Base-by-base conservation (phyloP, 2,113 vertebrate species). In the Python bivittatus region DNA sequence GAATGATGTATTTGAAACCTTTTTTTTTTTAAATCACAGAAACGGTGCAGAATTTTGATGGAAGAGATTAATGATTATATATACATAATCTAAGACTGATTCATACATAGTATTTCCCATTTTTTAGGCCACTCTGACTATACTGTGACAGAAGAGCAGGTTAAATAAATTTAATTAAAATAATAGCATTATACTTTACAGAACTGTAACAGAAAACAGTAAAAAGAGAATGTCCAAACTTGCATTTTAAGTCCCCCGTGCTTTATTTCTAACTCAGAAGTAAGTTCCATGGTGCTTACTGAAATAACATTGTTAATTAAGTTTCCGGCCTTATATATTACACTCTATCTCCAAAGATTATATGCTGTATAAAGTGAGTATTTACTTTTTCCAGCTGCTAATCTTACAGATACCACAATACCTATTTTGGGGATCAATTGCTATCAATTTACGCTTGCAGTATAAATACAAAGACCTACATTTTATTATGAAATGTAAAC, bases 401-500 rank as follows among this genome's bases (percentile, higher is more conserved):
- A 52, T 25, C 12, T 17, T 3, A 29, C 23, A 88, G 25, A 11
- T 33, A 53, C 48, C 9, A 60, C 1, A 33, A 38, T 52, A 11
- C 48, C 44, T 48, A 33, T 89, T 84, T 89, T 84, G 2, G 23
- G 11, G 4, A 53, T 4, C 5, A 84, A 0, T 92, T 91, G 22
- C n/a, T 92, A 54, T 33, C 0, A 0, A 33, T 72, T 4, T 0
- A 93, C n/a, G 86, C 88, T 89, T 84, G 90, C 10, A 15, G 91
- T 91, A 20, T 38, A 93, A 15, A 58, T 84, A 44, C 58, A 89
- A 91, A n/a, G 87, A 92, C 87, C 84, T 91, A 3, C 83, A 94
- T 93, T 92, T 64, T 2, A 56, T 13, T 95, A 91, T 29, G 44
- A 90, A 89, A 91, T 89, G 88, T 94, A 12, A 93, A 54, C 86